Conservation (phyloP, 2,797 vertebrate species). For the Mus caroli region DNA sequence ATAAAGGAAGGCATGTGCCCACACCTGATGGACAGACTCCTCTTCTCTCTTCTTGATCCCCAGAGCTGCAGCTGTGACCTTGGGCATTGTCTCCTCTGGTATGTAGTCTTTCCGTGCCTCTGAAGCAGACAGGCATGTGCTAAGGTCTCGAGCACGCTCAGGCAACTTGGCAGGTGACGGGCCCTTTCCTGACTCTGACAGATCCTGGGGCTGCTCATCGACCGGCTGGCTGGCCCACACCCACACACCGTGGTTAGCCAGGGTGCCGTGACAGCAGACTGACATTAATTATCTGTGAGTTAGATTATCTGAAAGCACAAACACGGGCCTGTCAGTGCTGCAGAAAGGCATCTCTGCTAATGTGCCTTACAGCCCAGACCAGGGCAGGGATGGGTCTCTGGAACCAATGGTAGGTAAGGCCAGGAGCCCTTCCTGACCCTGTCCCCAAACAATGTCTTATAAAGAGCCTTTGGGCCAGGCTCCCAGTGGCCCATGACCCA, state of each 20-base stretch:
- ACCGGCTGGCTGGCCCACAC: constrained; percentile 72
- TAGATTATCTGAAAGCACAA: constrained; percentile 81
- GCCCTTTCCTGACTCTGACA: constrained; percentile 86
- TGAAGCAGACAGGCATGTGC: constrained; percentile 26
- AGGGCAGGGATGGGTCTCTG: not conserved
- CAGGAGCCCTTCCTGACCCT: not conserved
- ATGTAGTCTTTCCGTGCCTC: not conserved
- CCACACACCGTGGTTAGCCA: constrained; percentile 79
- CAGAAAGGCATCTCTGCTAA: not conserved
- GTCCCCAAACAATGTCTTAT: not conserved
- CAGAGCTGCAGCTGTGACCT: not conserved
- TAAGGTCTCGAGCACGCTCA: not conserved
- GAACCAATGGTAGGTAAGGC: not conserved
- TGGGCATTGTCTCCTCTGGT: not conserved
- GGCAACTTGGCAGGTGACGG: constrained; percentile 55
- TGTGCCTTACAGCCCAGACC: not conserved
- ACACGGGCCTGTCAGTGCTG: constrained; percentile 70
- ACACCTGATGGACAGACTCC: not conserved
- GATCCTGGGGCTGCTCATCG: constrained; percentile 85
- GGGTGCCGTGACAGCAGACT: constrained; percentile 81
- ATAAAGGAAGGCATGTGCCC: not conserved
- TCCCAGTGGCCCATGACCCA: not conserved
- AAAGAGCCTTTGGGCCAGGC: not conserved
- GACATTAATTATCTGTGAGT: constrained; percentile 88
- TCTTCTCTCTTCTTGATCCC: not conserved